Evolutionary conservation across 2,113 vertebrate species (phyloP).

Genomic region (Lethenteron reissneri): DNA sequence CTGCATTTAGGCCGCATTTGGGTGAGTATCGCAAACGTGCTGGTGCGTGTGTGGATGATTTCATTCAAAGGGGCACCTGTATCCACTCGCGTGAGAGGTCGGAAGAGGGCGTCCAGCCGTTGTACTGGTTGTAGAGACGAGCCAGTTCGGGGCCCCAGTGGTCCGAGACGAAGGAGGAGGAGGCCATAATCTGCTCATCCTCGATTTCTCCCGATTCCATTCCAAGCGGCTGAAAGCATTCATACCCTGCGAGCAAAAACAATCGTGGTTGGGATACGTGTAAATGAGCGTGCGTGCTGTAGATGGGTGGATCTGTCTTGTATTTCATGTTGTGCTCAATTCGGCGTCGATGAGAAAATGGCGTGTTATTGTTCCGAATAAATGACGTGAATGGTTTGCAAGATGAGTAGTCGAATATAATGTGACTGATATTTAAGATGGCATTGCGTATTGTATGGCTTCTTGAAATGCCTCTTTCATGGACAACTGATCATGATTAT

Average conservation of each 20-base stretch:
- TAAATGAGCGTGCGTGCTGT: background rate
- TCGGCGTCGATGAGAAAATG: no score
- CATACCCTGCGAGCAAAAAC: constrained; percentile 34
- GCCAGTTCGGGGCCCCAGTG: constrained; percentile 69
- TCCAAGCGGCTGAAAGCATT: constrained; percentile 74
- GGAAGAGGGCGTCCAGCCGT: constrained; percentile 72
- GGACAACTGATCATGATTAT: no score
- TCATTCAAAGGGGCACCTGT: constrained; percentile 32
- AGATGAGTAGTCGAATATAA: no score
- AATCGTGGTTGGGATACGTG: background rate
- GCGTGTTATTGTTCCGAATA: no score
- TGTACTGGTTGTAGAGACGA: constrained; percentile 68
- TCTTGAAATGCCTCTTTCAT: no score
- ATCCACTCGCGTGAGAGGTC: constrained; percentile 82
- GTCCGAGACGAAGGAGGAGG: constrained; percentile 50
- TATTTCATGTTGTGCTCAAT: background rate
- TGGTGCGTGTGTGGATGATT: no score
- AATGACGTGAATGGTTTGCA: no score
- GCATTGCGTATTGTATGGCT: no score
- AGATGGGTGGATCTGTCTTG: background rate
- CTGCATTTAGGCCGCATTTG: no score
- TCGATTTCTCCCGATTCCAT: constrained; percentile 79
- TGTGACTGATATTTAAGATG: no score
- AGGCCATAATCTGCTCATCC: constrained; percentile 72
- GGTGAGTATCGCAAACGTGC: no score